These are phyloP conservation scores for Champsocephalus gunnari DNA, from an alignment of 2,797 vertebrate species.

Conservation along the genomic window DNA sequence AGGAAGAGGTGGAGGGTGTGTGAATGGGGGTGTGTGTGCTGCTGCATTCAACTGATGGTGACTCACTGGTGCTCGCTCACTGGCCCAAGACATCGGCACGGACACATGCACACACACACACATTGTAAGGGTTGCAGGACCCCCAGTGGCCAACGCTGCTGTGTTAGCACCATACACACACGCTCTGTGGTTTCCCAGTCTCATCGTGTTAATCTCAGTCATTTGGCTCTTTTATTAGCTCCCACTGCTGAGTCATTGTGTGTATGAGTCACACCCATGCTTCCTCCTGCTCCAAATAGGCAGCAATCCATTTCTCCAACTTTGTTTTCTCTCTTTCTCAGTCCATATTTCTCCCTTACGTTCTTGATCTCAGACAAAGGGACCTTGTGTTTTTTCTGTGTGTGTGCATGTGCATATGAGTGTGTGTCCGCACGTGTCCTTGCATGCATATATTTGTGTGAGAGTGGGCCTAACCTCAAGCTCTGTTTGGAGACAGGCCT, in stretches of 20 bases:
- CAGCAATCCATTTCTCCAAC: conserved; percentile 43
- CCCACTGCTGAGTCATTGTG: conserved; percentile 76
- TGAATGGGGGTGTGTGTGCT: conserved; percentile 24
- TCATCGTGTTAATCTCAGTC: conserved; percentile 68
- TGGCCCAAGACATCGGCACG: conserved; percentile 26
- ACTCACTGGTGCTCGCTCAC: conserved; percentile 44
- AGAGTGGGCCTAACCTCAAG: conserved; percentile 65
- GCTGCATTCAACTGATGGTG: conserved; percentile 40
- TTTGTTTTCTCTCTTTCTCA: conserved; percentile 37
- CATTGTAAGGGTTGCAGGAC: conserved; percentile 12
- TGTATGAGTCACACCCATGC: conserved; percentile 76
- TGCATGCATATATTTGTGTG: conserved; percentile 64
- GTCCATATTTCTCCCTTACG: conserved; percentile 38
- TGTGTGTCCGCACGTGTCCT: conserved; percentile 61
- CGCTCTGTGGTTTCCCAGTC: conserved; percentile 58
- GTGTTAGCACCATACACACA: conserved; percentile 4
- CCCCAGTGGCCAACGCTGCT: conserved; percentile 12
- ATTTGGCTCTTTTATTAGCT: conserved; percentile 59
- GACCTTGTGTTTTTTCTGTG: conserved; percentile 60
- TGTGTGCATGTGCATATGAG: conserved; percentile 31
- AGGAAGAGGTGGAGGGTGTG: conserved; percentile 52
- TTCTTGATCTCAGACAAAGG: conserved; percentile 70
- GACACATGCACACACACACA: conserved; percentile 6
- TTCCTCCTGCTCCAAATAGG: conserved; percentile 68
- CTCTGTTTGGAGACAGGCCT: conserved; percentile 70